Evolutionary conservation across 1,140 invertebrate genomes (phyloP).

Genomic region (Rhyzopertha dominica): DNA sequence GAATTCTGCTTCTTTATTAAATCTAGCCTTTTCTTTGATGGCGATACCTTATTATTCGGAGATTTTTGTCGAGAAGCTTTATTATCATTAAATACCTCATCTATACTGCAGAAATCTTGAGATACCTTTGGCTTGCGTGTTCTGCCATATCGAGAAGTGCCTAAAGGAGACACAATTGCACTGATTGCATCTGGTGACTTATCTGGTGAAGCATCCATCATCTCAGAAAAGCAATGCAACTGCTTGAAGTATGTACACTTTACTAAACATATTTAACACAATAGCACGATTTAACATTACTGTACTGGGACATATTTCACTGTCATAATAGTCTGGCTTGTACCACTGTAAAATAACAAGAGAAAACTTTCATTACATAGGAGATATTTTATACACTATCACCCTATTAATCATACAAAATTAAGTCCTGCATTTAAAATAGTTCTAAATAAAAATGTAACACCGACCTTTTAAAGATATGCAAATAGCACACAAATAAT

Average conservation of each 20-base stretch:
- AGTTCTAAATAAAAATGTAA: background rate
- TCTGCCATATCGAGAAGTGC: constrained; percentile 33
- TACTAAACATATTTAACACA: no score
- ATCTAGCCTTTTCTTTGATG: no score
- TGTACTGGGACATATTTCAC: no score
- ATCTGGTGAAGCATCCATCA: background rate
- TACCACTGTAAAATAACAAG: no score
- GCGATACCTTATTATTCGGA: no score
- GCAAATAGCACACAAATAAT: background rate
- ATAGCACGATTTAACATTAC: no score
- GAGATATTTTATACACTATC: constrained; percentile 5
- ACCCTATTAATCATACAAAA: background rate
- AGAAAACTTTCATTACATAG: no score
- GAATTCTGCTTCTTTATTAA: no score
- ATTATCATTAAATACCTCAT: constrained; percentile 26
- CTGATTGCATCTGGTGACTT: background rate
- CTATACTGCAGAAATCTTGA: constrained; percentile 33
- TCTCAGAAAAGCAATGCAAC: no score
- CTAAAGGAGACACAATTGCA: constrained; percentile 7
- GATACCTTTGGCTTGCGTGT: constrained; percentile 29
- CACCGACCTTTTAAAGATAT: background rate
- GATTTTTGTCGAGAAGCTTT: constrained; percentile 12
- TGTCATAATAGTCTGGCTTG: no score
- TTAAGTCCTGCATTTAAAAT: constrained; percentile 1
- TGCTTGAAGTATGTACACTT: no score